Evolutionary conservation across 2,113 vertebrate genomes (phyloP).

Genomic region (Potamarius usumacintae): DNA sequence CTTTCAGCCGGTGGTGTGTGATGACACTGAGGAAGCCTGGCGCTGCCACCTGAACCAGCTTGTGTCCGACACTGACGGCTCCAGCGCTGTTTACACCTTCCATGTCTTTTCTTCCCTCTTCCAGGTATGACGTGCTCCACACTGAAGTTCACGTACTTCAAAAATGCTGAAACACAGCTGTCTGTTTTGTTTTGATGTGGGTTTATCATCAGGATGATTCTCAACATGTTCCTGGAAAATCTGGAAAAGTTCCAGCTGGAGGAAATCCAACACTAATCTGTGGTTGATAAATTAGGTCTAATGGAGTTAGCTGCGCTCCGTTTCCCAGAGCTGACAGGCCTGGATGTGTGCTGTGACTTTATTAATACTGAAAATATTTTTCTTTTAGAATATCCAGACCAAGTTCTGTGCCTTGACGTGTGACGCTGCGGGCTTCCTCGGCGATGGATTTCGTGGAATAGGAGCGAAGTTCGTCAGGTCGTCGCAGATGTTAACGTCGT

Average conservation of each 20-base stretch:
- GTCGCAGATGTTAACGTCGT: constrained; percentile 92
- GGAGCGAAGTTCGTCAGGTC: constrained; percentile 94
- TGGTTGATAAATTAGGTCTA: constrained; percentile 41
- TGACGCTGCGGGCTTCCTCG: constrained; percentile 92
- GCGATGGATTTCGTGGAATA: constrained; percentile 91
- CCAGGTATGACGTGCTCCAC: constrained; percentile 79
- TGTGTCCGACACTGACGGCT: constrained; percentile 90
- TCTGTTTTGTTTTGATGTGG: neutral
- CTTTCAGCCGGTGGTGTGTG: constrained; percentile 89
- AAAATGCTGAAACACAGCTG: neutral
- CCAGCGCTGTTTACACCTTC: constrained; percentile 96
- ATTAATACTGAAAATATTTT: constrained; percentile 41
- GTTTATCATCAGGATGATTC: neutral
- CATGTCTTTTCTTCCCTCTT: constrained; percentile 98
- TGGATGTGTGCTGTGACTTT: constrained; percentile 7
- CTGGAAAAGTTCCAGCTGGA: neutral
- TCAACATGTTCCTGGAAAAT: neutral
- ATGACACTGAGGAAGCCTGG: constrained; percentile 89
- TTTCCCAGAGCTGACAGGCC: constrained; percentile 10
- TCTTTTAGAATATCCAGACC: constrained; percentile 89
- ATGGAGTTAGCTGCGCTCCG: constrained; percentile 34
- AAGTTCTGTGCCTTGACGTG: constrained; percentile 96
- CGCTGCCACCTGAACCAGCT: constrained; percentile 94
- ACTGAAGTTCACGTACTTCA: constrained; percentile 66
- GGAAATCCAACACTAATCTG: constrained; percentile 13